Evolutionary conservation across 30 jellyfish, hydroid and myxozoan genomes (phyloP), one percentile per base, ranked within the genome.

Genomic region (Pseudorhiza aurosa): DNA sequence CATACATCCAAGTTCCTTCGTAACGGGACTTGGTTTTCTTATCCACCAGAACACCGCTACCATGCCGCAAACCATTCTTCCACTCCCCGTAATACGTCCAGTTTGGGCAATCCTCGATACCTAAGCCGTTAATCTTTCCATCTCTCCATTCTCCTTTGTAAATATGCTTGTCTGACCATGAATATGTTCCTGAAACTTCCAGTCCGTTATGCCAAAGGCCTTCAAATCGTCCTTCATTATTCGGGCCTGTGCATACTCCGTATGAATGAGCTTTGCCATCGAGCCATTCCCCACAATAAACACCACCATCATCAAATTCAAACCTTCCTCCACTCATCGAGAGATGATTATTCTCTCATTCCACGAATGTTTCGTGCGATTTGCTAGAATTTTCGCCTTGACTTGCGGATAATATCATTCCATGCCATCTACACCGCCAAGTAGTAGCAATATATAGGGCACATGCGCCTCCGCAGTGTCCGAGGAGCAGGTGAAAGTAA

Each of bases 241-340:
- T 68, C 1, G 99, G 99, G 73, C 99, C 99, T 42, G 99, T 86
- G 75, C 99, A 93, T 28, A 93, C 80, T 24, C 99, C 99, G 47
- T 71, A 87, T 15, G 97, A 96, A 47, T 86, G 91, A n/a, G 99
- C 99, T 57, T 87, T 62, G 0, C 99, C 99, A 43, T 86, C 90
- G 28, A 37, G 60, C 99, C 99, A 93, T 51, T 93, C 99, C 19
- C 99, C 99, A 59, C 89, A 82, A 65, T 83, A 93, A 51, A 47
- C 32, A 25, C 99, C 99, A 17, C 99, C 99, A 71, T 93, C 99
- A 42, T 93, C 99, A 58, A 93, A 93, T 60, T 93, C 99, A 77
- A 93, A 93, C 45, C 81, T 59, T 22, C 99, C 99, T 90, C 98
- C 98, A 82, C 83, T 90, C 97, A 90, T 90, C 37, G 65, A 42